Evolutionary conservation across 1,140 invertebrate species (phyloP), one percentile per base, ranked within the genome.

Genomic region (Tetragnatha versicolor): DNA sequence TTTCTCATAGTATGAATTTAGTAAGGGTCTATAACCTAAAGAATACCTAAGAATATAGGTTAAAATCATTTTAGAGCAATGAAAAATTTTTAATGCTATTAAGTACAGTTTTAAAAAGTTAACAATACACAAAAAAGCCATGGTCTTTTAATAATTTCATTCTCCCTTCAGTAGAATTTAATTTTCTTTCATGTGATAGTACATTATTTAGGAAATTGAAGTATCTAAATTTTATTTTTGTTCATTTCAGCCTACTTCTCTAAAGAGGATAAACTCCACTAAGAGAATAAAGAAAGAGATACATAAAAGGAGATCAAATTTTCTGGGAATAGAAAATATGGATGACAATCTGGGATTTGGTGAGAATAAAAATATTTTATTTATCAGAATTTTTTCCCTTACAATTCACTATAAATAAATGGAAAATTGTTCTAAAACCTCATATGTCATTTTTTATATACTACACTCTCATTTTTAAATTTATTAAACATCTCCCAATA

Each of bases 241-340:
- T 37, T 73, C 47, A 27, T 83, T 83, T 47, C 73, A 78, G 77
- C 5, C 33, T 29, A 22, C 25, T 22, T 29, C 63, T 25, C 33
- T 79, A 7, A 79, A 79, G 17, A 63, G 94, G 55, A 81, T 79
- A 4, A 82, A 93, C 82, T 94, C 93, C 1, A 93, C 93, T 1
- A 92, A 92, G 70, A 89, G 93, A 69, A 93, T 95, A 66, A 94
- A 94, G 82, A 93, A 94, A 83, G 94, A 95, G 84, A 88, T 95
- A 29, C 88, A 92, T 10, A 92, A 91, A 82, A 92, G 94, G 82
- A 89, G 93, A 9, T 94, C 93, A 25, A 93, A 93, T 85, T 95
- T 95, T 83, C 86, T 95, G 20, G 93, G 93, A 37, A 91, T 95
- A 80, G 92, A 94, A 82, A 91, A 91, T 73, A 87, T 20, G 88